phyloP scores from a whole-genome alignment of 2,888 invertebrate genomes.

The Crematogaster levior region DNA sequence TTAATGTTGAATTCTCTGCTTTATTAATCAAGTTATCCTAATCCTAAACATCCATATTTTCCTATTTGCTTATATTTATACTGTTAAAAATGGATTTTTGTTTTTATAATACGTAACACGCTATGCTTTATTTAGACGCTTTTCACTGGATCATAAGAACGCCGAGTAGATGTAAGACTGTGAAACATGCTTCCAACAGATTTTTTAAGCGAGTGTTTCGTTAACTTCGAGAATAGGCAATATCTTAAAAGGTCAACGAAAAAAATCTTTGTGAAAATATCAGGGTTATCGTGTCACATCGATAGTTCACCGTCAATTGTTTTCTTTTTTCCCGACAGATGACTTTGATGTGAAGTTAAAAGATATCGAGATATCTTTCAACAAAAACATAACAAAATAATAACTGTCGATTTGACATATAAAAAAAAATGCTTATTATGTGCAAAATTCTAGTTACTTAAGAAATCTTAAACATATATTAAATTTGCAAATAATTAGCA shows the following conservation, averaged over 20 bases:
- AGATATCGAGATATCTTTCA: not conserved
- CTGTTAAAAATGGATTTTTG: not conserved
- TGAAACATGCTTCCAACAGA: not conserved
- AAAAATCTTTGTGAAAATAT: not conserved
- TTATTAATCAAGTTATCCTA: not conserved
- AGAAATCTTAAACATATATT: not conserved
- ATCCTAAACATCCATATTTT: not conserved
- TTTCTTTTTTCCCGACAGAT: slow-evolving; percentile 31
- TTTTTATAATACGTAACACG: not conserved
- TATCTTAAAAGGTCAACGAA: not conserved
- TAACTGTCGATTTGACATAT: not conserved
- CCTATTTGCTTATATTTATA: not conserved
- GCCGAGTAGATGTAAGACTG: slow-evolving; percentile 4
- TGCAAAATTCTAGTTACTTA: not conserved
- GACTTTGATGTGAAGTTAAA: slow-evolving; percentile 34
- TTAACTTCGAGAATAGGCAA: not conserved
- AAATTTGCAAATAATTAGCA: slow-evolving; percentile 1
- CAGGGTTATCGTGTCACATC: slow-evolving; percentile 40
- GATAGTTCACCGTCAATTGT: slow-evolving; percentile 53
- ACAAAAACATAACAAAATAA: slow-evolving; percentile 7
- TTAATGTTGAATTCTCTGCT: not conserved
- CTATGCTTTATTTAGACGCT: slow-evolving; percentile 18
- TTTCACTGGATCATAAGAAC: slow-evolving; percentile 26
- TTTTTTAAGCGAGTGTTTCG: slow-evolving; percentile 1
- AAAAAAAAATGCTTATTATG: not conserved